Evolutionary conservation across 2,797 vertebrate genomes (phyloP).

Genomic region (Thamnophis elegans): DNA sequence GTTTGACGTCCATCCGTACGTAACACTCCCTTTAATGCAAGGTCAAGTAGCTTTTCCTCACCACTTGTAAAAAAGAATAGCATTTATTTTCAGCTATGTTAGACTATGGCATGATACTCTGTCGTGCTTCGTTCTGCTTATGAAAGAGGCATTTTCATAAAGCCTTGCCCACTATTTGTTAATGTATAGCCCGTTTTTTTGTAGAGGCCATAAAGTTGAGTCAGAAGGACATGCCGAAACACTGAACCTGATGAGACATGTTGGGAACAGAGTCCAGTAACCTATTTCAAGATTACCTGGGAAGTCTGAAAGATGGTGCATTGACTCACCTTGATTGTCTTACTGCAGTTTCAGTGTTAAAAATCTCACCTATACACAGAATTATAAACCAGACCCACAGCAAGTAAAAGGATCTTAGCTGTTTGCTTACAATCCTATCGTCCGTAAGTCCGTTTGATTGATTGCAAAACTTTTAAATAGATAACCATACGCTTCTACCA

Average conservation of each 20-base stretch:
- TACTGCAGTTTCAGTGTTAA: neutral
- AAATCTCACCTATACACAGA: neutral
- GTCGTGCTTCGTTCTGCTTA: slow-evolving; percentile 18
- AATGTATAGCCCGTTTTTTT: neutral
- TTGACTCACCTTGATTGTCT: neutral
- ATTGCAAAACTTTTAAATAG: too few relatives aligned
- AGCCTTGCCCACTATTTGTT: neutral
- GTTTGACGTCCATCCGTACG: too few relatives aligned
- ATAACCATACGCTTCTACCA: neutral
- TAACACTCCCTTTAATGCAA: neutral
- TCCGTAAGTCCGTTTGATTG: neutral
- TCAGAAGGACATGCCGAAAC: slow-evolving; percentile 19
- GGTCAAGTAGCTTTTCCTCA: neutral
- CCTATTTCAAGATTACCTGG: neutral
- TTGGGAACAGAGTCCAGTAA: neutral
- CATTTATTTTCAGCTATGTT: slow-evolving; percentile 26
- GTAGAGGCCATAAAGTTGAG: slow-evolving; percentile 2
- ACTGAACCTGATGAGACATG: slow-evolving; percentile 16
- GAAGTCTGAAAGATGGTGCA: neutral
- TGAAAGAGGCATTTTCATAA: slow-evolving; percentile 10
- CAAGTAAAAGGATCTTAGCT: neutral
- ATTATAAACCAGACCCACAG: neutral
- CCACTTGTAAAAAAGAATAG: neutral
- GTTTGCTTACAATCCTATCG: neutral
- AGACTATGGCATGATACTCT: neutral